Conservation (phyloP, 2,113 vertebrate species). For the Rhinoderma darwinii region DNA sequence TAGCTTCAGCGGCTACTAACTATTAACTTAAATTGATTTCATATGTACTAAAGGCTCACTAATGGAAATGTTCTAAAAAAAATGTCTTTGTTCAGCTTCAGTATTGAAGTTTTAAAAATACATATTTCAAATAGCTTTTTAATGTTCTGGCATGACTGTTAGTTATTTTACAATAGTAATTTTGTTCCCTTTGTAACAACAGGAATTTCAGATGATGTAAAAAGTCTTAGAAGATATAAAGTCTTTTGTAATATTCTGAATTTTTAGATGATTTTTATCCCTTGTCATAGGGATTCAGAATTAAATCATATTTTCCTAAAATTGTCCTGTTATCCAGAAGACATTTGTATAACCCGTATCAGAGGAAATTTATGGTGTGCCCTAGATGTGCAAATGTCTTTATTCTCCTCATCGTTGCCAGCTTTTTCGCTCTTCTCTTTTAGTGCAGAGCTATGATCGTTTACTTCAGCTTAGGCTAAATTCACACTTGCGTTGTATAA, state of each 20-base stretch:
- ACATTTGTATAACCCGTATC: not conserved
- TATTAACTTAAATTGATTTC: conserved; percentile 38
- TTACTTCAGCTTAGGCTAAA: not conserved
- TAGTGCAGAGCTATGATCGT: not conserved
- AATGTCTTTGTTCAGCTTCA: conserved; percentile 7
- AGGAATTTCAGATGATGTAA: conserved; percentile 2
- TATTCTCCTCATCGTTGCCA: not conserved
- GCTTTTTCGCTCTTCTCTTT: not conserved
- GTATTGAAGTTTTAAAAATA: conserved; percentile 38
- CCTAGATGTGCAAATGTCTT: not conserved
- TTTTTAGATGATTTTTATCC: conserved; percentile 10
- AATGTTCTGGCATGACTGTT: conserved; percentile 30
- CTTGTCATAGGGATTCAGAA: not conserved
- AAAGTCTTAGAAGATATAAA: not conserved
- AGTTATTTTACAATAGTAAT: conserved; percentile 17
- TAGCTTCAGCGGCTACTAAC: conserved; percentile 1
- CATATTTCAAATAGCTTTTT: conserved; percentile 26
- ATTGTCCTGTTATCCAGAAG: not conserved
- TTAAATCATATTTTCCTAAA: not conserved
- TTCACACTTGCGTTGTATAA: no score
- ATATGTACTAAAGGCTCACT: conserved; percentile 15
- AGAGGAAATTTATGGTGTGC: not conserved
- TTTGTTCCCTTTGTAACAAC: conserved; percentile 6
- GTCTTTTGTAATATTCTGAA: not conserved
- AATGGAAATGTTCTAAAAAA: conserved; percentile 8